A percentile compares a stretch with the other conserved stretches of the same genome.
Conservation (phyloP, 2,888 invertebrate genomes). For the Agrilus mali region DNA sequence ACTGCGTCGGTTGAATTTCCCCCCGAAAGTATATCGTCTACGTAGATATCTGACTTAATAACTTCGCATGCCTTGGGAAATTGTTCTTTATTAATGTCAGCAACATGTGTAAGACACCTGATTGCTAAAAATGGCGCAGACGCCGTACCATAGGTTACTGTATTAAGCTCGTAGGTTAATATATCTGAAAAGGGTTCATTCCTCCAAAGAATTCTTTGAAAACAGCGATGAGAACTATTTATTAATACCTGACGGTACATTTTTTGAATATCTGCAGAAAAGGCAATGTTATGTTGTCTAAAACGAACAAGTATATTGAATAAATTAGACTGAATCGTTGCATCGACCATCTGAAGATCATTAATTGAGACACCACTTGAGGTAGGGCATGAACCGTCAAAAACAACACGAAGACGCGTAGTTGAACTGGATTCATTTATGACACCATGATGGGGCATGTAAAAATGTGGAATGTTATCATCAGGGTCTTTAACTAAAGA, state of each 20-base stretch:
- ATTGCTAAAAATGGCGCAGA: conserved; percentile 14
- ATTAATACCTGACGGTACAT: conserved; percentile 17
- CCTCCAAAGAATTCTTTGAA: conserved; percentile 18
- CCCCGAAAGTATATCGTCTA: conserved; percentile 7
- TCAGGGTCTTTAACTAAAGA: not conserved
- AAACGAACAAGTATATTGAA: conserved; percentile 14
- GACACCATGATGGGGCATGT: conserved; percentile 7
- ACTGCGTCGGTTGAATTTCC: not conserved
- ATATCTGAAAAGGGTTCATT: conserved; percentile 7
- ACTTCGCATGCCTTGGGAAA: conserved; percentile 1
- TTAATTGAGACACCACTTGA: conserved; percentile 10
- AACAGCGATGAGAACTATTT: conserved; percentile 9
- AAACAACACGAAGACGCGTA: conserved; percentile 9
- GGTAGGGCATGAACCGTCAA: conserved; percentile 4
- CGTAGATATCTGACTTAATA: conserved; percentile 5
- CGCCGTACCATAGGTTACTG: conserved; percentile 14
- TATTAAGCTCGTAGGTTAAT: conserved; percentile 8
- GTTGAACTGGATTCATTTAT: conserved; percentile 7
- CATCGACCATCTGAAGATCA: conserved; percentile 8
- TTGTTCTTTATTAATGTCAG: not conserved
- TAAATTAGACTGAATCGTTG: conserved; percentile 11
- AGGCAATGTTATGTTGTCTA: conserved; percentile 12
- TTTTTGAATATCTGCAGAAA: conserved; percentile 17
- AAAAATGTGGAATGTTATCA: conserved; percentile 1
- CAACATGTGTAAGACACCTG: conserved; percentile 10